Conservation (phyloP, 2,797 vertebrate genomes). For the Cottoperca gobio region DNA sequence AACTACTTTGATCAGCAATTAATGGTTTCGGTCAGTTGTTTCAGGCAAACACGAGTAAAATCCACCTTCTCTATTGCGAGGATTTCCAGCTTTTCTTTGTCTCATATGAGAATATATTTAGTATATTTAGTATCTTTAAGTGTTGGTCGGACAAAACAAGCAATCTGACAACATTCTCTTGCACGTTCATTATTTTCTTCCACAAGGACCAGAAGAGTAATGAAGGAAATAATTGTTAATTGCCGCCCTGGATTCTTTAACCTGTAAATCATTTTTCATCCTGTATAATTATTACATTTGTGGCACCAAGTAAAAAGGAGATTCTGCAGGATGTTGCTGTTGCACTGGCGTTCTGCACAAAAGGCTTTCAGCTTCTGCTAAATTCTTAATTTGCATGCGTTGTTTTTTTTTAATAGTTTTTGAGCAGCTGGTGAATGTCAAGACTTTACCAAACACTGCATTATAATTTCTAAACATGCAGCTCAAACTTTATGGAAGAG, state of each 20-base stretch:
- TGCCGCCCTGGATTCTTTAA: not conserved
- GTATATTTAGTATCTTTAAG: not conserved
- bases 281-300: not conserved
- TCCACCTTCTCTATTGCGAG: not conserved
- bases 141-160: not conserved
- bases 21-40: not conserved
- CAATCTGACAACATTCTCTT: not conserved
- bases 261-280: not conserved
- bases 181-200: not conserved
- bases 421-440: slow-evolving; percentile 3
- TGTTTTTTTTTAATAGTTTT: not conserved
- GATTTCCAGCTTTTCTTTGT: not conserved
- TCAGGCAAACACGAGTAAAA: too few species aligned
- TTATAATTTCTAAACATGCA: slow-evolving; percentile 19
- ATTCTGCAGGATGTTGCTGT: not conserved
- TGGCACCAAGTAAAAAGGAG: not conserved
- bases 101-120: not conserved
- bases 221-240: not conserved
- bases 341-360: not conserved
- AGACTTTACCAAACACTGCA: not conserved
- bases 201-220: not conserved
- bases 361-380: not conserved
- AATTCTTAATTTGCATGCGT: not conserved
- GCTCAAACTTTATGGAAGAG: slow-evolving; percentile 37
- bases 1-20: not conserved